Base-by-base conservation (phyloP, 2,797 vertebrate genomes). In the Argyrosomus regius region DNA sequence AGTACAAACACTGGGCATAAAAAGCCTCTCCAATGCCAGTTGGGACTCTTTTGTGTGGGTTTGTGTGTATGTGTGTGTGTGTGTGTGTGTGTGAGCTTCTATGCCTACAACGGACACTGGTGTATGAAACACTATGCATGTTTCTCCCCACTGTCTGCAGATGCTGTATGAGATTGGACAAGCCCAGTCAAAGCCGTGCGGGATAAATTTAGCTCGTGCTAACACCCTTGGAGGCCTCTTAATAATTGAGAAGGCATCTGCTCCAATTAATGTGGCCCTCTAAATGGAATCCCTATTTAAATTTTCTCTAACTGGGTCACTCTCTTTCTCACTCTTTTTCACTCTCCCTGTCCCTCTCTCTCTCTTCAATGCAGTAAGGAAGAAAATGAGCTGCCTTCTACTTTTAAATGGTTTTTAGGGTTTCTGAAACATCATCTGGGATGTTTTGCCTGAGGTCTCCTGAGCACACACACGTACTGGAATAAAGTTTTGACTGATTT, bases 211-310 rank as follows among this genome's bases (percentile, higher is more conserved):
- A 95, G 94, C 93, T 93, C 92, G 82, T 91, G 93, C 92, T 92
- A 91, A 93, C 94, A 93, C 90, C 92, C 94, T 95, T 93, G 90
- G 95, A 91, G 90, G 94, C 93, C 93, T 92, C 92, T 96, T 95
- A 96, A 96, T 96, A 96, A 96, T 96, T 96, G 95, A 96, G 93
- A 94, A 95, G 95, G 95, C 93, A 96, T 96, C 95, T 96, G 96
- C 95, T 96, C 94, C 95, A 96, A 96, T 96, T 96, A 96, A 96
- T 95, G 92, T 95, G 93, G 91, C 93, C 94, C 94, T 96, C 93
- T 94, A 95, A 95, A 95, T 96, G 93, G 94, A 96, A 95, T 96
- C 94, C 92, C 94, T 94, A 93, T 95, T 96, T 95, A 95, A 95
- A 95, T 95, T 94, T 92, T 92, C 89, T 87, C 91, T 95, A 96